Evolutionary conservation across 2,888 invertebrate genomes (phyloP), one percentile per base, ranked within the genome.

Genomic region (Agriopis aurantiaria): DNA sequence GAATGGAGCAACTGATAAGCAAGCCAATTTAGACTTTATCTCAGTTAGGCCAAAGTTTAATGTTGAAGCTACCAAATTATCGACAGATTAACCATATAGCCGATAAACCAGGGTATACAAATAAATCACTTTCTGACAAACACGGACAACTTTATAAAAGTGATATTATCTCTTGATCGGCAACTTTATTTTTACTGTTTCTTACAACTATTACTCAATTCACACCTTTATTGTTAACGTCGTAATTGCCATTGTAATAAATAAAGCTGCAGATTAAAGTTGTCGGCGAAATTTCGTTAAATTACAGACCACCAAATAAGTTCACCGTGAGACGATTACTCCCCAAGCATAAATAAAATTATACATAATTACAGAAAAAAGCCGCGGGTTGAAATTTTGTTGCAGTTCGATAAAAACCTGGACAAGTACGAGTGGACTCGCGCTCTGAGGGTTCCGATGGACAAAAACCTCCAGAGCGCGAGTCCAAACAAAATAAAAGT

Each of bases 301-400:
- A 85, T 85, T 82, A 77, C 79, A 72, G 86, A 85, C 87, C 86
- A 87, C 89, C 90, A 80, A 85, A 88, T 82, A 88, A 82, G 85
- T 82, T 74, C 75, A 75, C 73, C 57, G 66, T 75, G 75, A 77
- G 77, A 82, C 77, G 80, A 83, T 85, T 84, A 85, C 80, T 80
- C 81, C 59, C 74, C 75, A 80, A 80, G 82, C 81, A 80, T 86
- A 86, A 86, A 87, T 85, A 83, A 85, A 83, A 87, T 86, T 86
- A 85, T 75, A 80, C 80, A 76, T 83, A 86, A 88, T 88, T 84
- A 85, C 78, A 72, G 79, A 74, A 80, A 49, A 51, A 52, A 11
- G 23, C 11, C 60, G 65, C 51, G 8, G 60, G 69, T 68, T 41
- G 57, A 66, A 78, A 77, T 75, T 71, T 69, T 62, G 60, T 12